These are phyloP conservation scores for Drosophila repletoides DNA, from an alignment of 1,140 invertebrate species.

Conservation along the genomic window DNA sequence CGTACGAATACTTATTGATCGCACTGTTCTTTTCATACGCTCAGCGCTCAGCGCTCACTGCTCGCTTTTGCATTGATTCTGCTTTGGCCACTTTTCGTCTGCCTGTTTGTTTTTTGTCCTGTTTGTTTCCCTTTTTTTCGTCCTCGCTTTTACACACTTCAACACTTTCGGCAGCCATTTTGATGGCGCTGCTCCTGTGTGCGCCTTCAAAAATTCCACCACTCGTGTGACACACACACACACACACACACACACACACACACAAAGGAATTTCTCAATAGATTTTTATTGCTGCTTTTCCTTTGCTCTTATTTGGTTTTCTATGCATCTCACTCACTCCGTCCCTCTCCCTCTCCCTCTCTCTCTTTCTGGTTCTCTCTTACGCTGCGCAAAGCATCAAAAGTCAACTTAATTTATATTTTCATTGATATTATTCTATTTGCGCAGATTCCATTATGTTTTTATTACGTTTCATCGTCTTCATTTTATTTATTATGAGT, in stretches of 20 bases:
- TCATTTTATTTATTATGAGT: conserved; percentile 39
- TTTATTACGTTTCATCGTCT: conserved; percentile 40
- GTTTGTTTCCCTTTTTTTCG: conserved; percentile 36
- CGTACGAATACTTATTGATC: conserved; percentile 52
- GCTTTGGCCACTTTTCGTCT: conserved; percentile 7
- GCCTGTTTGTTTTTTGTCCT: conserved; percentile 32
- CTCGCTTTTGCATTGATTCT: conserved; percentile 1
- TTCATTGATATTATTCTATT: conserved; percentile 73
- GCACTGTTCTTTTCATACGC: conserved; percentile 32
- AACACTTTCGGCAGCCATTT: conserved; percentile 80
- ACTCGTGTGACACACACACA: conserved; percentile 42
- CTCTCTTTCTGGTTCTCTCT: not conserved
- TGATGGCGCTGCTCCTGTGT: conserved; percentile 50
- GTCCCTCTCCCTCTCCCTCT: not conserved
- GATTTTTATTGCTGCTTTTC: conserved; percentile 47
- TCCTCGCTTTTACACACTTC: conserved; percentile 45
- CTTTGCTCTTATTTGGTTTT: conserved; percentile 35
- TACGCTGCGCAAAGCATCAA: conserved; percentile 25
- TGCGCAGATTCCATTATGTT: conserved; percentile 60
- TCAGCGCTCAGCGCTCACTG: not conserved
- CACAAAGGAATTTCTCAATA: conserved; percentile 54
- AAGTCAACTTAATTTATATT: conserved; percentile 59
- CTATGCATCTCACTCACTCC: conserved; percentile 16
- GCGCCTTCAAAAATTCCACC: conserved; percentile 71
- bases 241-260: conserved; percentile 4